Conservation (phyloP, 1,140 invertebrate species). For the Pentalonia nigronervosa region DNA sequence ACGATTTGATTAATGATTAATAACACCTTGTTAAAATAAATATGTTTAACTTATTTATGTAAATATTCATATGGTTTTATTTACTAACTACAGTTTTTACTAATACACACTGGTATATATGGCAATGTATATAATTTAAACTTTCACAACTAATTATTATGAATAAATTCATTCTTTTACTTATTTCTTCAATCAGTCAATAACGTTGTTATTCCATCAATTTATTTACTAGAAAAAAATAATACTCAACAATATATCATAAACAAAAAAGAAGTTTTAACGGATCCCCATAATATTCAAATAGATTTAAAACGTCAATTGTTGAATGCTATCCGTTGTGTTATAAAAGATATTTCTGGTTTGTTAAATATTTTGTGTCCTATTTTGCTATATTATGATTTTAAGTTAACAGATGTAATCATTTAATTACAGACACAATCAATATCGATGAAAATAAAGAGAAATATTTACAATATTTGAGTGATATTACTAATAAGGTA, state of each 20-base stretch:
- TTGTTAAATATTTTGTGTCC: neutral
- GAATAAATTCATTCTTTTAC: neutral
- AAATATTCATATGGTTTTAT: neutral
- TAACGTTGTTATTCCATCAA: conserved; percentile 7
- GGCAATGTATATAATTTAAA: neutral
- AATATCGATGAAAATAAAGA: neutral
- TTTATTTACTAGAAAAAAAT: conserved; percentile 47
- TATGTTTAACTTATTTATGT: neutral
- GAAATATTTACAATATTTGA: conserved; percentile 1
- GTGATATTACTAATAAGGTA: neutral
- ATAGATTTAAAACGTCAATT: neutral
- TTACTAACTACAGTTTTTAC: neutral
- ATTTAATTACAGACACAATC: neutral
- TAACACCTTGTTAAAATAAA: neutral
- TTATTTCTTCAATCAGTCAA: conserved; percentile 5
- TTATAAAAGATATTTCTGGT: neutral
- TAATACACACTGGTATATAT: neutral
- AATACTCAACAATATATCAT: neutral
- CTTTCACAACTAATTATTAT: neutral
- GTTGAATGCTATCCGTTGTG: neutral
- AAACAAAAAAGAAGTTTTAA: neutral
- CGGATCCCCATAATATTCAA: neutral
- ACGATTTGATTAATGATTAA: neutral
- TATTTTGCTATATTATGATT: neutral
- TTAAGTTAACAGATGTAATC: neutral